Evolutionary conservation across 1,140 invertebrate species (phyloP), one percentile per base, ranked within the genome.

Genomic region (Contarinia nasturtii): DNA sequence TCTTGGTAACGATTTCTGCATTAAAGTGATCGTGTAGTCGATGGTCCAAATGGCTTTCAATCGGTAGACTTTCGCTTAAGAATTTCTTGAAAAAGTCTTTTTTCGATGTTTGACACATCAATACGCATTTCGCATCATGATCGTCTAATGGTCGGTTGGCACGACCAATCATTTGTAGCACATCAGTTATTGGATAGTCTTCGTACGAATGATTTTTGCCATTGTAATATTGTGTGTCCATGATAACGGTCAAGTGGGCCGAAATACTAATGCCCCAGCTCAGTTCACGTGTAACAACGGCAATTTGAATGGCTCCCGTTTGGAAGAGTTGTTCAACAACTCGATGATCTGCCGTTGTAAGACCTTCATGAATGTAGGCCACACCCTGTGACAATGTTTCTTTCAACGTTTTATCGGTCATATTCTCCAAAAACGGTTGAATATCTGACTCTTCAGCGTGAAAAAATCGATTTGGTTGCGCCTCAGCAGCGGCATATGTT

Each of bases 41-140:
- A 58, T 98, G 93, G 70, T 99, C 93, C 54, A 97, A 67, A 68
- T 97, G 91, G 52, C 87, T 93, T 70, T 98, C 94, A n/a, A 97
- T 83, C 1, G 95, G 95, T 33, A 99, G 63, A 7, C 94, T 92
- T 63, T 99, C 95, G 62, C 92, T 95, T 12, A 98, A 69, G 60
- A 98, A 95, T 64, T 98, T 99, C 59, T 96, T 96, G 68, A 93
- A 98, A 70, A 96, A 97, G 55, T 97, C 91, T 68, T 97, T 98
- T 64, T 98, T 98, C 2, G 91, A 92, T 48, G 79, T 86, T 59
- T 96, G 94, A 68, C 95, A 98, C 70, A 99, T 81, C 2, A 99
- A 72, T 5, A 98, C 88, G 58, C 91, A 96, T 61, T 95, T 95
- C 44, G 90, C 85, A 64, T 96, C 89, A 19, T 92, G 80, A 66